Base-by-base conservation (phyloP, 2,888 invertebrate genomes). In the Emmelina monodactyla region DNA sequence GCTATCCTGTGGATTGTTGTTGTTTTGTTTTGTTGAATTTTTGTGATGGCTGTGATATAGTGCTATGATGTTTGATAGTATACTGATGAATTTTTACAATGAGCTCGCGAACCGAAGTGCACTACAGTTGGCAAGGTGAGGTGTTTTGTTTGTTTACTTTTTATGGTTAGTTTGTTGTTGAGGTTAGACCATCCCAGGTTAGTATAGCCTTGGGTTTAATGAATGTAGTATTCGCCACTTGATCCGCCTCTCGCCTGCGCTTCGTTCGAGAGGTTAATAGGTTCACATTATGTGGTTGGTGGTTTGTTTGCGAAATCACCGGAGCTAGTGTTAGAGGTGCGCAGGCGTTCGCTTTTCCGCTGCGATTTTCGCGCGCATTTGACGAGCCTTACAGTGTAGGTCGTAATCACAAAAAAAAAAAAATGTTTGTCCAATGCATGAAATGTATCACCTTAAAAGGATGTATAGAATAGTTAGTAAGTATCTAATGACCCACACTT, bases 231-330 rank as follows among this genome's bases (percentile, higher is more conserved):
- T 58, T 64, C 63, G 62, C 60, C 62, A 68, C 65, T 61, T 69
- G 71, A 67, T 70, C 75, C 75, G 73, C 69, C 72, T 69, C 68
- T 76, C 72, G 76, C 76, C 76, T 76, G 72, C 73, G 73, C 63
- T 65, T 72, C 68, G 62, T 63, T 64, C 62, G 53, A 76, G 78
- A 79, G 79, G 79, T 79, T 79, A 79, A 79, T 79, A 79, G 76
- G 79, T 78, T 79, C 79, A 79, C 73, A 75, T 78, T 75, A 79
- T 76, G 78, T 69, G 78, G 59, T 69, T 65, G 76, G 78, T 68
- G 78, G 59, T 68, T n/a, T 65, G 70, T 68, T 79, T 78, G 75
- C 78, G 76, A 78, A 78, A 78, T 66, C 62, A 53, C 53, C 63
- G 54, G 58, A 60, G 60, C 64, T 59, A 53, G 57, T 52, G 56